Base-by-base conservation (phyloP, 2,797 vertebrate species). In the Paguma larvata region DNA sequence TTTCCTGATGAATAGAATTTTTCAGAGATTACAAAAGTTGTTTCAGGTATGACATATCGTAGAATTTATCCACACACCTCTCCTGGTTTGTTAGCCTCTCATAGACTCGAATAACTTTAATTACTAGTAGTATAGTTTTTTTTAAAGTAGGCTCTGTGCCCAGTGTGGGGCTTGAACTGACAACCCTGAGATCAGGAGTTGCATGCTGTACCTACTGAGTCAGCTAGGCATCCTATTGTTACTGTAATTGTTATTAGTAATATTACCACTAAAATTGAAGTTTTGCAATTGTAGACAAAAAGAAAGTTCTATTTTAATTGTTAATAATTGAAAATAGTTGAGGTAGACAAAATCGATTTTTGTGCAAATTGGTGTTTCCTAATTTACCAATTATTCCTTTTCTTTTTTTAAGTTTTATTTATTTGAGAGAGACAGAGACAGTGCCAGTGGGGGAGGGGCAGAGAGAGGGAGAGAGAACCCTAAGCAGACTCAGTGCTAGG, bases 321-420 rank as follows among this genome's bases (percentile, higher is more conserved):
- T 75, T 95, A 93, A 59, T 84, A 89, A 68, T 59, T 68, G 63
- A 87, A 96, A 96, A 77, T 85, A 75, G 48, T 90, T 92, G 82
- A 90, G 38, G 30, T 85, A 95, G 86, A 83, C 46, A 90, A 86
- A 95, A 72, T 23, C 86, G 93, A 84, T 86, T 94, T 96, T 97
- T 95, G 89, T 96, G 21, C 75, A 95, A 80, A 72, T 91, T 86
- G 90, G 11, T 89, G 19, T 95, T 90, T 95, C 62, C 80, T 94
- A 85, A 16, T 88, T 91, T 51, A 32, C 72, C 48, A 88, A 9
- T 92, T 72, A 32, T 83, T 95, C 93, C n/a, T 92, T 96, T 86
- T 21, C 19, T 23, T 59, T 59, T 59, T 10, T 59, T 23, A 59
- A 59, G 56, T 59, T 59, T 59, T 59, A 23, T 59, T 59, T 59